Conservation (phyloP, 2,888 invertebrate genomes). For the Gisinianus flammeolus region DNA sequence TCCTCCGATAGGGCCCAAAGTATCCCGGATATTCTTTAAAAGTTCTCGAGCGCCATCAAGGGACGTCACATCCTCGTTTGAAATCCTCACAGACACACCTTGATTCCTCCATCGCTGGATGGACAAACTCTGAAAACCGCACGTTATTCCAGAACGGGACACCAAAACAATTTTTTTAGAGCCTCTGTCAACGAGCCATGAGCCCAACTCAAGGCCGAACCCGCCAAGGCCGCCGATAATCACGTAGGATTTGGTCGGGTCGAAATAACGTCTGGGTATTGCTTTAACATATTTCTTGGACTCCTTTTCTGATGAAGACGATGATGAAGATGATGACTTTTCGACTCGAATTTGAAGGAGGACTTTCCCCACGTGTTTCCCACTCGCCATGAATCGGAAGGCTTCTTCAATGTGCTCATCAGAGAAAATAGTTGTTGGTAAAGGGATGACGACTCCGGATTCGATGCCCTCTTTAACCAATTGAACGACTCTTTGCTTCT, state of each 20-base stretch:
- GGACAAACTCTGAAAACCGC: conserved; percentile 81
- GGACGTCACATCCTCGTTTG: conserved; percentile 61
- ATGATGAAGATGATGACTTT: conserved; percentile 12
- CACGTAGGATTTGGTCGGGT: conserved; percentile 64
- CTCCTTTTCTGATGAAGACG: neutral
- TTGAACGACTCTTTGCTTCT: conserved; percentile 76
- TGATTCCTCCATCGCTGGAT: conserved; percentile 67
- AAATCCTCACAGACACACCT: conserved; percentile 72
- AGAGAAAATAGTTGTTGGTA: conserved; percentile 83
- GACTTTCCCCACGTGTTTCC: no score
- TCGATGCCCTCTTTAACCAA: conserved; percentile 85
- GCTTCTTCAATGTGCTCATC: conserved; percentile 77
- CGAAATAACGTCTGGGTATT: conserved; percentile 62
- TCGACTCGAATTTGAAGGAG: no score
- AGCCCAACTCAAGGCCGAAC: conserved; percentile 85
- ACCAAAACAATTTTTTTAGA: conserved; percentile 79
- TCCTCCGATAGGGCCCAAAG: conserved; percentile 63
- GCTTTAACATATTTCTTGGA: neutral
- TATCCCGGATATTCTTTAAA: conserved; percentile 59
- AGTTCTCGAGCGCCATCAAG: conserved; percentile 61
- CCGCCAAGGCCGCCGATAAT: conserved; percentile 84
- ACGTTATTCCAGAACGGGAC: conserved; percentile 78
- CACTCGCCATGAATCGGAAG: no score
- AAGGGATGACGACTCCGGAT: conserved; percentile 84
- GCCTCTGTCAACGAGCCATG: conserved; percentile 84